Percentiles rank a stretch among this genome's conserved stretches.
Evolutionary conservation across 2,888 invertebrate genomes (phyloP).

Genomic region (Drosophila affinis): DNA sequence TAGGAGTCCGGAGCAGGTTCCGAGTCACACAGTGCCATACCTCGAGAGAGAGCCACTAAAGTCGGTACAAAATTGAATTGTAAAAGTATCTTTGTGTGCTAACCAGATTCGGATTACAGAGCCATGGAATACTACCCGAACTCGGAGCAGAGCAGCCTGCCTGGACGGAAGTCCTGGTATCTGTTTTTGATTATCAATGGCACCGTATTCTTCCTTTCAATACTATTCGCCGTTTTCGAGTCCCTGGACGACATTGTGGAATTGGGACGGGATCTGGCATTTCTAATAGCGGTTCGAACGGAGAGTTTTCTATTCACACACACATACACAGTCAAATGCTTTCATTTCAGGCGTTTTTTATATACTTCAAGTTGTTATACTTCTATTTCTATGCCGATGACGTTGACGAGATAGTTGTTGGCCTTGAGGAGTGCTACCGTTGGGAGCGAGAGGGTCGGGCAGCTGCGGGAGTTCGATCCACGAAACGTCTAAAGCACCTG

Average conservation of each 20-base stretch:
- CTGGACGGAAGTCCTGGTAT: constrained; percentile 24
- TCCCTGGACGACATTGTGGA: constrained; percentile 19
- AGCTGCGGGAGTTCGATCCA: constrained; percentile 3
- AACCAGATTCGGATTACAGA: constrained; percentile 14
- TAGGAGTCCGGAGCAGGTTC: not conserved
- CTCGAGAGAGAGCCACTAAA: not conserved
- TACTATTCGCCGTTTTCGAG: constrained; percentile 18
- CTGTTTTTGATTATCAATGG: not conserved
- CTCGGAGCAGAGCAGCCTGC: constrained; percentile 11
- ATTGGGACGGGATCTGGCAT: constrained; percentile 45
- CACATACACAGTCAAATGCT: accelerated
- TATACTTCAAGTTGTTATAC: constrained; percentile 32
- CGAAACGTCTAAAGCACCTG: constrained; percentile 33
- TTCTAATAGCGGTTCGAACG: constrained; percentile 24
- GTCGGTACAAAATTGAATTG: not conserved
- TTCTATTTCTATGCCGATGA: constrained; percentile 23
- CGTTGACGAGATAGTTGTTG: constrained; percentile 39
- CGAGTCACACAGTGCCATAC: not conserved
- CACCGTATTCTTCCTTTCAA: accelerated
- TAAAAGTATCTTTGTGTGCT: not conserved
- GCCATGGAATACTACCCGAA: constrained; percentile 31
- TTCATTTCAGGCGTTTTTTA: constrained; percentile 27
- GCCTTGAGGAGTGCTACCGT: constrained; percentile 30
- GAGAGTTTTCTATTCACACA: accelerated
- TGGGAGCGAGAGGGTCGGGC: not conserved